These are phyloP conservation scores for Sarcophaga rosellei DNA, from an alignment of 2,888 invertebrate genomes.

Conservation along the genomic window DNA sequence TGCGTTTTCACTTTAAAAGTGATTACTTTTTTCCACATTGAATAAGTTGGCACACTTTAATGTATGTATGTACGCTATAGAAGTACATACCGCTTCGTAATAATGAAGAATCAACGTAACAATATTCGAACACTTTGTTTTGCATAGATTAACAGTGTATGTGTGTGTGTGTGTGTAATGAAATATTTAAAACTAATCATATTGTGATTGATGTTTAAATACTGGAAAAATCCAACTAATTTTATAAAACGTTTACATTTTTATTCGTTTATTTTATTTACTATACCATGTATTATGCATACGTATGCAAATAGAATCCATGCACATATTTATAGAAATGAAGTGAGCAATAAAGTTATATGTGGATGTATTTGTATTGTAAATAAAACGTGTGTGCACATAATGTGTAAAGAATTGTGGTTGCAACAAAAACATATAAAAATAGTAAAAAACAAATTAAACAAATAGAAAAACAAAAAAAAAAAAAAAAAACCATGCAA, in stretches of 20 bases:
- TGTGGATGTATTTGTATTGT: slow-evolving; percentile 32
- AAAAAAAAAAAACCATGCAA: slow-evolving; percentile 34
- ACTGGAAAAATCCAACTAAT: slow-evolving; percentile 24
- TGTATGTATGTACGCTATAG: too few species aligned
- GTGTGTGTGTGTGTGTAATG: background rate
- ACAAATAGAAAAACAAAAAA: background rate
- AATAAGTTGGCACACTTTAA: too few species aligned
- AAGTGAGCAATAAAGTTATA: slow-evolving; percentile 56
- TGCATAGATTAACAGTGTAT: too few species aligned
- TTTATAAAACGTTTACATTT: slow-evolving; percentile 8
- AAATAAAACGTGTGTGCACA: slow-evolving; percentile 53
- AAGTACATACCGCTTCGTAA: too few species aligned
- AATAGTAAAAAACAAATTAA: slow-evolving; percentile 13
- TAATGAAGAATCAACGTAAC: too few species aligned
- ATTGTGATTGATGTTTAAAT: slow-evolving; percentile 37
- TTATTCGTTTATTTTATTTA: slow-evolving; percentile 40
- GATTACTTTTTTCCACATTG: too few species aligned
- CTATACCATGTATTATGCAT: background rate
- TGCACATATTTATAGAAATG: background rate
- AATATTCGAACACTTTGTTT: too few species aligned
- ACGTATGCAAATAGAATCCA: too few species aligned
- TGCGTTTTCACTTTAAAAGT: too few species aligned
- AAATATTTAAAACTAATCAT: slow-evolving; percentile 29
- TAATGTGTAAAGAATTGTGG: slow-evolving; percentile 59
- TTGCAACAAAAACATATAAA: slow-evolving; percentile 35